phyloP scores from a whole-genome alignment of 2,113 vertebrate species.

The Petaurus breviceps region DNA sequence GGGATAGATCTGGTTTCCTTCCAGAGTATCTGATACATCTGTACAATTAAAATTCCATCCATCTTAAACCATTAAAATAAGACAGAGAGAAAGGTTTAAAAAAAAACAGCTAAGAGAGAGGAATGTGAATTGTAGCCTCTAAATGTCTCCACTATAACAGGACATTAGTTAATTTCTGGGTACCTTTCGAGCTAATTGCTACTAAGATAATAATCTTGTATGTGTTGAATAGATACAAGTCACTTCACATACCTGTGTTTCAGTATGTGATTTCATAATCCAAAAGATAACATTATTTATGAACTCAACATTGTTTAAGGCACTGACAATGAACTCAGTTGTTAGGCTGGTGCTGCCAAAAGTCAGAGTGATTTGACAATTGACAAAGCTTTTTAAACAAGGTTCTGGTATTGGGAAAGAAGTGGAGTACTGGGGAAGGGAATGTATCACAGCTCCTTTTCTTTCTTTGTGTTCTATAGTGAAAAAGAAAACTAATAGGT shows the following conservation, averaged over 20 bases:
- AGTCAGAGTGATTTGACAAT: constrained; percentile 23
- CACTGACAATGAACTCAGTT: constrained; percentile 49
- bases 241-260: constrained; percentile 71
- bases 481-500: neutral
- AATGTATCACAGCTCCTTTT: accelerated
- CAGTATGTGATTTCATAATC: constrained; percentile 63
- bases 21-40: constrained; percentile 66
- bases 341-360: neutral
- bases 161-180: constrained; percentile 31
- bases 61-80: constrained; percentile 66
- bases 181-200: constrained; percentile 52
- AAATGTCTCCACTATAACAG: neutral
- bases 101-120: constrained; percentile 22
- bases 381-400: constrained; percentile 35
- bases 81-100: constrained; percentile 60
- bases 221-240: constrained; percentile 57
- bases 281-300: constrained; percentile 51
- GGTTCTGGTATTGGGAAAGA: neutral
- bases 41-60: constrained; percentile 78
- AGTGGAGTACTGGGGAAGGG: constrained; percentile 25
- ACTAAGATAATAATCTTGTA: constrained; percentile 61
- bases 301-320: constrained; percentile 40
- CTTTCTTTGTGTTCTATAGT: neutral
- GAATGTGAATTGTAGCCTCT: constrained; percentile 54
- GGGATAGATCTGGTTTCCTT: constrained; percentile 70